Evolutionary conservation across 2,113 vertebrate species (phyloP), one percentile per base, ranked within the genome.

Genomic region (Pomatostomus ruficeps): DNA sequence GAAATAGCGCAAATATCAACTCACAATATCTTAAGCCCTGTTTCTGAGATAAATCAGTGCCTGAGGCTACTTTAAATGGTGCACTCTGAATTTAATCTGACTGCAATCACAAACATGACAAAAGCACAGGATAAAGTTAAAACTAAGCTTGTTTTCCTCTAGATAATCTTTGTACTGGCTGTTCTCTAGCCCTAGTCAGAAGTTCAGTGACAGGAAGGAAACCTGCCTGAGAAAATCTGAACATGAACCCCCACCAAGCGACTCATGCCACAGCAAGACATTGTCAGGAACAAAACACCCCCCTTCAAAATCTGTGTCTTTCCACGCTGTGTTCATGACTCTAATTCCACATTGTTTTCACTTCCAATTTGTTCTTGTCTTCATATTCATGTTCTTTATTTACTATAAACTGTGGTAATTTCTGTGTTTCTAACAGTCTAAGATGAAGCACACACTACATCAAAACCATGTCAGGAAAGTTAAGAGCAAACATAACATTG

Each of bases 21-120:
- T 92, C 79, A 70, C 6, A 75, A 51, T 35, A 76, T 49, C 40
- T 87, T 59, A 81, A 85, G 33, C 23, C 35, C 55, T 54, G 17
- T 62, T 89, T 84, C 79, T 42, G 49, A 86, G n/a, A 77, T 12
- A 91, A 88, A 95, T 62, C 67, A 78, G 74, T 81, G 65, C 54
- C 84, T 73, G 83, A 93, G 52, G 52, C 21, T 14, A 2, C 57
- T 85, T 61, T 66, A 75, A 75, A 49, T 45, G n/a, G 14, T 55
- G 12, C 1, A 1, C 26, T 45, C 61, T 75, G 29, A 78, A 85
- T 85, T 92, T 66, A 75, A 78, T 51, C 46, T 86, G 45, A 88
- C 38, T 46, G 57, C 40, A 80, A 61, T 29, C 36, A 65, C 26
- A 84, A 80, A 55, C 12, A 46, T 15, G 29, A 80, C 14, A 80